phyloP scores from a whole-genome alignment of 1,140 invertebrate species.

The Anadara kagoshimensis region DNA sequence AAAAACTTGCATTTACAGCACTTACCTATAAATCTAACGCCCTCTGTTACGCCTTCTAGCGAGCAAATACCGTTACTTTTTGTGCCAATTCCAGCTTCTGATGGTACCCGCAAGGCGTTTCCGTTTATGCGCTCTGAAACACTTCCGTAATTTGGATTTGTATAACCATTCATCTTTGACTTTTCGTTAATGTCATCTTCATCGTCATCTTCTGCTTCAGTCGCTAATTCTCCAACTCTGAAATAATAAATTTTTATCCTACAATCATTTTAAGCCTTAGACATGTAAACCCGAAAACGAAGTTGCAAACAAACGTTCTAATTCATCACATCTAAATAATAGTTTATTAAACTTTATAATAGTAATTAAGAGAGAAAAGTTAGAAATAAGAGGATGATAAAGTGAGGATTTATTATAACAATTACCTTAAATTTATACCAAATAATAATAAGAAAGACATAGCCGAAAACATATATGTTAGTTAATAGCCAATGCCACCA shows the following conservation, averaged over 20 bases:
- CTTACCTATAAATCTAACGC: slow-evolving; percentile 8
- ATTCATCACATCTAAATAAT: background rate
- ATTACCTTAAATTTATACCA: too few species aligned
- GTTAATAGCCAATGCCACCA: too few species aligned
- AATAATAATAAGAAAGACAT: too few species aligned
- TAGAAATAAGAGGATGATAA: too few species aligned
- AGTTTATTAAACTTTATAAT: too few species aligned
- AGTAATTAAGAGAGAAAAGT: too few species aligned
- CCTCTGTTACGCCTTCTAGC: background rate
- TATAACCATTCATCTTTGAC: too few species aligned
- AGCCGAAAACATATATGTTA: too few species aligned
- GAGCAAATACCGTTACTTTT: background rate
- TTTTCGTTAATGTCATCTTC: background rate
- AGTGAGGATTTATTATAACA: too few species aligned
- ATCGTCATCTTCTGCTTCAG: background rate
- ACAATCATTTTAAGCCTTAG: background rate
- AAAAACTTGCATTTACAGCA: background rate
- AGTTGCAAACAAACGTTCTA: background rate
- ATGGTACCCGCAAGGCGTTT: background rate
- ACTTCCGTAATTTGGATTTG: slow-evolving; percentile 2
- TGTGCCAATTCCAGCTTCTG: background rate
- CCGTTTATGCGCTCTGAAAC: background rate
- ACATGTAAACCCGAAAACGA: background rate
- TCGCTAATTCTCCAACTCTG: slow-evolving; percentile 15
- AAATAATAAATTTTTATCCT: too few species aligned